These are phyloP conservation scores for Schizotus pectinicornis DNA, from an alignment of 2,888 invertebrate species.

Conservation along the genomic window DNA sequence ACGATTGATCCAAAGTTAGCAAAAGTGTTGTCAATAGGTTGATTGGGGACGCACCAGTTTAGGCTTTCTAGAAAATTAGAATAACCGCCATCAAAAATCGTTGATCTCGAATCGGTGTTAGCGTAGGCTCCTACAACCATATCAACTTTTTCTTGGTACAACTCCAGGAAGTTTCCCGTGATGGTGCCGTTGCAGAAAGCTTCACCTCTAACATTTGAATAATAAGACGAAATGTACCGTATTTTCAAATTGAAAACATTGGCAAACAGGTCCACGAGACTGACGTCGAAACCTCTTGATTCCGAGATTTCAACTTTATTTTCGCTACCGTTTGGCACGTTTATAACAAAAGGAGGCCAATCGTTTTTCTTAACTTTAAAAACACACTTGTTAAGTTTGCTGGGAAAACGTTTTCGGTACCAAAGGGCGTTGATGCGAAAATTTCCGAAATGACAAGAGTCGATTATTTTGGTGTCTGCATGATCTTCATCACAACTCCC, in stretches of 20 bases:
- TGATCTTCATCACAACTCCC: too few species aligned
- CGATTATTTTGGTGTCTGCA: too few species aligned
- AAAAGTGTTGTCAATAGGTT: too few species aligned
- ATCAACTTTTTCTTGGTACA: background rate
- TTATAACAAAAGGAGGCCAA: too few species aligned
- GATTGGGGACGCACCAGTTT: slow-evolving; percentile 30
- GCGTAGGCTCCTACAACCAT: background rate
- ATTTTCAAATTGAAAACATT: background rate
- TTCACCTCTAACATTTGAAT: background rate
- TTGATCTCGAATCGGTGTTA: background rate
- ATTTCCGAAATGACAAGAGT: too few species aligned
- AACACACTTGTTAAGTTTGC: slow-evolving; percentile 10
- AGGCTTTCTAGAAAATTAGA: slow-evolving; percentile 34
- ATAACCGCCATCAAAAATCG: slow-evolving; percentile 24
- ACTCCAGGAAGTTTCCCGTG: slow-evolving; percentile 10
- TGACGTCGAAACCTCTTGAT: too few species aligned
- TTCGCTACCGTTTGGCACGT: too few species aligned
- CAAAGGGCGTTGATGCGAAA: too few species aligned
- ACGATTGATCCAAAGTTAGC: too few species aligned
- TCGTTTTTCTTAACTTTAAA: background rate
- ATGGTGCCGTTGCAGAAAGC: slow-evolving; percentile 28
- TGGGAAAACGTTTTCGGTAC: too few species aligned
- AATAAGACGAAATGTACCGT: too few species aligned
- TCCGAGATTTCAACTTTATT: too few species aligned
- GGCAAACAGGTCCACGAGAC: background rate